These are phyloP conservation scores for Pristis pectinata DNA, from an alignment of 2,797 vertebrate species.

Conservation along the genomic window DNA sequence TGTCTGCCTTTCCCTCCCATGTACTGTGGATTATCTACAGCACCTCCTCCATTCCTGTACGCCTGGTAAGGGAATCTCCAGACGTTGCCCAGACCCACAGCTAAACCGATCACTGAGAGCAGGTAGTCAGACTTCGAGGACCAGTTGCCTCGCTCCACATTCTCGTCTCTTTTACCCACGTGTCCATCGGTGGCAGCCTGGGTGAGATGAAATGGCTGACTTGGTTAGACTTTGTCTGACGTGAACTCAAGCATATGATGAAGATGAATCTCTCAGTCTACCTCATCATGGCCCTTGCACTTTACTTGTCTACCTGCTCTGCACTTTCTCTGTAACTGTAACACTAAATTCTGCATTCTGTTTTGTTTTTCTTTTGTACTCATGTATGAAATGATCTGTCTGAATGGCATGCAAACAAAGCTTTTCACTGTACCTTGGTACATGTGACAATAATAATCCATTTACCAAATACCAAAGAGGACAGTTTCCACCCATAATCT, in stretches of 20 bases:
- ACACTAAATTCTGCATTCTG: too few species aligned
- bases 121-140: not conserved
- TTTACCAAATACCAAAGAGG: not conserved
- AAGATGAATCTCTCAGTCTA: too few species aligned
- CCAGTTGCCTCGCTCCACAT: constrained; percentile 1
- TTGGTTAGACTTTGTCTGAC: not conserved
- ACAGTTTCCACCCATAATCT: not conserved
- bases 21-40: not conserved
- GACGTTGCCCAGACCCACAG: constrained; percentile 64
- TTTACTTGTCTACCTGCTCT: too few species aligned
- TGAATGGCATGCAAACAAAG: too few species aligned
- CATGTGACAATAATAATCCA: too few species aligned
- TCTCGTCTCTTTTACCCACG: not conserved
- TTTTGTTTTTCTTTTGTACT: too few species aligned
- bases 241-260: not conserved
- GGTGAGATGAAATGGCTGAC: not conserved
- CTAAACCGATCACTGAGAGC: constrained; percentile 62
- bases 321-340: too few species aligned
- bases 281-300: too few species aligned
- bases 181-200: not conserved
- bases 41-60: constrained; percentile 69
- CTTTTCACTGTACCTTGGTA: too few species aligned
- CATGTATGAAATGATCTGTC: too few species aligned
- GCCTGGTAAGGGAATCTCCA: constrained; percentile 71
- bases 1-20: not conserved